Evolutionary conservation across 2,113 vertebrate species (phyloP), one percentile per base, ranked within the genome.

Genomic region (Reinhardtius hippoglossoides): DNA sequence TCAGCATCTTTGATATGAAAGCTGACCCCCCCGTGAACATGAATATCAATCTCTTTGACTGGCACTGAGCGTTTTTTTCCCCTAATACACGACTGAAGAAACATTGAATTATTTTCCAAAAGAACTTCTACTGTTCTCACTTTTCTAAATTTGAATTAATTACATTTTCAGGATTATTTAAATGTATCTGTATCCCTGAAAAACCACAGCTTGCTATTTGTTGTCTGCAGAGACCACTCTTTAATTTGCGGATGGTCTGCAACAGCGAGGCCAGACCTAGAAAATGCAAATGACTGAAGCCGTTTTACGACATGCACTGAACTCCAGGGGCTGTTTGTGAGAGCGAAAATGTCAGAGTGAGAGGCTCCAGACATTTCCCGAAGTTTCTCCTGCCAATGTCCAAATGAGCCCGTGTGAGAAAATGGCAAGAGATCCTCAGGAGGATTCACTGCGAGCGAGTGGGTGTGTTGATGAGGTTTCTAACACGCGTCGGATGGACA

Each of bases 1-100:
- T 87, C 89, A 83, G 86, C 78, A 52, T 90, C 91, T 87, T 84
- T 91, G 88, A 93, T 92, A 92, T 90, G 86, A 92, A 92, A 90
- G 88, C 89, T 94, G 92, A 93, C 93, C 91, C 90, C 44, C 90
- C 83, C 88, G 88, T 56, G 91, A 90, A 88, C 83, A 86, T 80
- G 80, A 87, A 92, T 93, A 94, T 95, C 92, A 94, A 92, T 94
- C 93, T 93, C 85, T 76, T 83, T 93, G 93, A 94, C 88, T 93
- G 92, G 89, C 93, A 93, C 66, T 13, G 44, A 74, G 78, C 68
- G 80, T 85, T 86, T 89, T 84, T 65, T 1, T 59, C 0, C 35
- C 48, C 89, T 86, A 81, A 86, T 66, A 88, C 46, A 63, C 68
- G 52, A 64, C 76, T 23, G 85, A 81, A 50, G 1, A 18, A 91